Evolutionary conservation across 2,797 vertebrate species (phyloP), one percentile per base, ranked within the genome.

Genomic region (Moxostoma hubbsi): DNA sequence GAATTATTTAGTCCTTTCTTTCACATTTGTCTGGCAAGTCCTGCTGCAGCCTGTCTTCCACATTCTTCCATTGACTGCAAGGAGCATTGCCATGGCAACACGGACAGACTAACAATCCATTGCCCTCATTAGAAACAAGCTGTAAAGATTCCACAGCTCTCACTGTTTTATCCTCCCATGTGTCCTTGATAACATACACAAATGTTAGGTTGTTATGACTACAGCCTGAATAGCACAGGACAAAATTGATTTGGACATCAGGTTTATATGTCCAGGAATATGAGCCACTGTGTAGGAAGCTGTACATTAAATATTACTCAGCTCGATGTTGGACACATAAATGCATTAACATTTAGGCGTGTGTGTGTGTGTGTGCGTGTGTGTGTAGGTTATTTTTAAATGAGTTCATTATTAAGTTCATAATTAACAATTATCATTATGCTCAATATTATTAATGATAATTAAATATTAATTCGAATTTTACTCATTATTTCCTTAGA

Each of bases 1-100:
- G 45, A 5, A n/a, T n/a, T 5, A 2, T 63, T 47, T 49, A 49
- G 15, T 10, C 62, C 13, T 62, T 7, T 57, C 13, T 79, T 57
- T 10, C 43, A 70, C 58, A 47, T 76, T 10, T 36, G 36, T 53
- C 71, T 73, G 18, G 11, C 58, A 12, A 4, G n/a, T 63, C 59
- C 75, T 59, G 46, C 24, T 11, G 53, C 55, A 72, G 46, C 66
- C 77, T 18, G 57, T 79, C 67, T 84, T 4, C 45, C 18, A 55
- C 9, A 51, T 5, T 15, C 18, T 64, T 24, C 63, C 15, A 73
- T 13, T 65, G 70, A 68, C 18, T 82, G 79, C 72, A 69, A 16
- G 75, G 54, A 43, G 50, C 63, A 89, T 92, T 89, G 85, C 89
- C 81, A 92, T 92, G 89, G 90, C 86, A 91, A 92, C 90, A 82